phyloP scores from a whole-genome alignment of 2,797 vertebrate genomes.

The Melanotaenia trifasciata region DNA sequence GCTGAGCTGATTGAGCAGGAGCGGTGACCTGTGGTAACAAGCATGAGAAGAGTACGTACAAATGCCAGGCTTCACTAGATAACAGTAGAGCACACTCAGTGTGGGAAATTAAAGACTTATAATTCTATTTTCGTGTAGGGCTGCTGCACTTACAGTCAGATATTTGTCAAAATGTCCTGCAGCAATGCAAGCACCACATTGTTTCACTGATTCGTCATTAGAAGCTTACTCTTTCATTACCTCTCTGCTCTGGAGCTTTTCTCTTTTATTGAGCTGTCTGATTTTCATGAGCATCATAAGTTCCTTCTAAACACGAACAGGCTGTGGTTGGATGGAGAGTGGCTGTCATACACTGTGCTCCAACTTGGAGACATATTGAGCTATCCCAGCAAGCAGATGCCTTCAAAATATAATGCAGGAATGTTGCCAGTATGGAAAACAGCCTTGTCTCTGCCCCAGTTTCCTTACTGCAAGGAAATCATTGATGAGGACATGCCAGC shows the following conservation, averaged over 20 bases:
- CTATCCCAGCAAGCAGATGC: conserved; percentile 65
- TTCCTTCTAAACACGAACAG: conserved; percentile 32
- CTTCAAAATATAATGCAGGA: conserved; percentile 65
- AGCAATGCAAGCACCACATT: conserved; percentile 46
- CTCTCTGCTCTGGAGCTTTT: conserved; percentile 27
- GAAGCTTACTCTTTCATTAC: conserved; percentile 26
- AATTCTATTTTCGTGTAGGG: conserved; percentile 66
- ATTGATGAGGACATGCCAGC: conserved; percentile 71
- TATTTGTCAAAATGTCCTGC: conserved; percentile 66
- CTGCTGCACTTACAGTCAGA: conserved; percentile 54
- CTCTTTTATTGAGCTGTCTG: conserved; percentile 43
- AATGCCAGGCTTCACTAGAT: conserved; percentile 29
- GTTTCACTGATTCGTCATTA: conserved; percentile 44
- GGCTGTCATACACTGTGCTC: conserved; percentile 21
- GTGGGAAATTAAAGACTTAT: conserved; percentile 67
- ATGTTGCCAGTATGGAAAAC: conserved; percentile 67
- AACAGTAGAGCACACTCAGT: conserved; percentile 49
- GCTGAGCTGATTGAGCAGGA: conserved; percentile 16
- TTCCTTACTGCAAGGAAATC: conserved; percentile 63
- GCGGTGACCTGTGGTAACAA: conserved; percentile 61
- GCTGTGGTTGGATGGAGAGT: conserved; percentile 33
- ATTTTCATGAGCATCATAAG: conserved; percentile 48
- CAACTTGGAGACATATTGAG: conserved; percentile 64
- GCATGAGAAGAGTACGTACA: conserved; percentile 58
- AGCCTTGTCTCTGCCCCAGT: conserved; percentile 63